Conservation (phyloP, 2,113 vertebrate genomes). For the Vanacampus margaritifer region DNA sequence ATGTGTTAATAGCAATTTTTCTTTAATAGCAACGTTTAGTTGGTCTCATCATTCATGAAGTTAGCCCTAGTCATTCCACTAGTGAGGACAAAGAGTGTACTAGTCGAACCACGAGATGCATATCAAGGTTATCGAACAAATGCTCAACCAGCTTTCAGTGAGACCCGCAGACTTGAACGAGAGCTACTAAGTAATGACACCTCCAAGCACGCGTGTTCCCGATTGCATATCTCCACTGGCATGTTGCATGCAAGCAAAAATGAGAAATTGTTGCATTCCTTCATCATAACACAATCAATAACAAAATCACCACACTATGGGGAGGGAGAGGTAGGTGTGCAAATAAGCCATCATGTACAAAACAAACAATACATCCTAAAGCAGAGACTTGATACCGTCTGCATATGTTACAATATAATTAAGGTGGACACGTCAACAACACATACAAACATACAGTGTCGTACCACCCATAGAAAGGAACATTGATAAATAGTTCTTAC, state of each 20-base stretch:
- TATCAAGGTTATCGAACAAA: no score
- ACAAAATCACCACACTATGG: conserved; percentile 52
- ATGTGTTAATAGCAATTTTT: no score
- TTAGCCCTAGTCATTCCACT: no score
- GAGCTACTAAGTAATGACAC: conserved; percentile 19
- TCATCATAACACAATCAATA: conserved; percentile 51
- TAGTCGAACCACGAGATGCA: no score
- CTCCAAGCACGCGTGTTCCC: conserved; percentile 28
- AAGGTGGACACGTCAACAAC: conserved; percentile 63
- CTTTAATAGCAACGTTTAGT: no score
- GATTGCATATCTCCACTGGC: conserved; percentile 38
- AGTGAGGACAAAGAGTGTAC: no score
- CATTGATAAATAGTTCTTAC: conserved; percentile 65
- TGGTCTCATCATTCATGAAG: no score
- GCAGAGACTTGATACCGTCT: conserved; percentile 62
- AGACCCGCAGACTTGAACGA: conserved; percentile 11
- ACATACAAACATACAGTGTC: conserved; percentile 61
- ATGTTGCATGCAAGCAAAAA: conserved; percentile 27
- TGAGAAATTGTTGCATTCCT: conserved; percentile 21
- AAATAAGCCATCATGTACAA: conserved; percentile 72
- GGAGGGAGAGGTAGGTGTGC: conserved; percentile 72
- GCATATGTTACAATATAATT: conserved; percentile 67
- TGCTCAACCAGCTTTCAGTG: no score
- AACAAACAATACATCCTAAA: conserved; percentile 52
- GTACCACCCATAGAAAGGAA: conserved; percentile 52